Conservation (phyloP, 2,888 invertebrate genomes). For the Tachina fera region DNA sequence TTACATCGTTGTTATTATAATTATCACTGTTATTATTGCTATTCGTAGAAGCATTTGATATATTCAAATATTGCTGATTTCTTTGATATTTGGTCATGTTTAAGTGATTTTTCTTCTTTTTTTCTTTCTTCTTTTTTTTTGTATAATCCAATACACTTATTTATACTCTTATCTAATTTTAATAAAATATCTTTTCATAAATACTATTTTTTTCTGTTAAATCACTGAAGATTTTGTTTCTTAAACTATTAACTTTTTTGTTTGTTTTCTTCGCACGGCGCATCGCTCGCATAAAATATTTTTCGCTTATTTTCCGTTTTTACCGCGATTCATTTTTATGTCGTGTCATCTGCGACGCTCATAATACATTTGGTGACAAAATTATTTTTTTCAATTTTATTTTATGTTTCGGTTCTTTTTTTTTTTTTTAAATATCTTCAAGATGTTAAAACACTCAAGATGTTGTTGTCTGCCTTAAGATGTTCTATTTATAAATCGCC, state of each 20-base stretch:
- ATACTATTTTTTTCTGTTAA: neutral
- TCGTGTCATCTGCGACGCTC: constrained; percentile 77
- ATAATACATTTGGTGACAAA: constrained; percentile 80
- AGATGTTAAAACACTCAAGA: constrained; percentile 71
- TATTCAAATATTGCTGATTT: constrained; percentile 57
- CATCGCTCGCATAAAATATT: neutral
- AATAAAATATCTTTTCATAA: neutral
- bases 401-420: constrained; percentile 72
- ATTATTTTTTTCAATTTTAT: constrained; percentile 71
- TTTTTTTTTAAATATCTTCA: constrained; percentile 72
- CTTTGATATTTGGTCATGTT: constrained; percentile 65
- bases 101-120: constrained; percentile 11
- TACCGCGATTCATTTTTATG: constrained; percentile 59
- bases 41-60: constrained; percentile 41
- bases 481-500: constrained; percentile 79
- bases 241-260: neutral
- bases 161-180: neutral
- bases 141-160: neutral
- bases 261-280: neutral
- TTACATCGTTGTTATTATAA: constrained; percentile 39
- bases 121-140: neutral
- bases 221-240: neutral
- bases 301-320: constrained; percentile 42
- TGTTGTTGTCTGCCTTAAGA: constrained; percentile 75
- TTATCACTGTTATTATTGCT: constrained; percentile 36